These are phyloP conservation scores for Pagrus major DNA, from an alignment of 2,113 vertebrate genomes.

Conservation along the genomic window DNA sequence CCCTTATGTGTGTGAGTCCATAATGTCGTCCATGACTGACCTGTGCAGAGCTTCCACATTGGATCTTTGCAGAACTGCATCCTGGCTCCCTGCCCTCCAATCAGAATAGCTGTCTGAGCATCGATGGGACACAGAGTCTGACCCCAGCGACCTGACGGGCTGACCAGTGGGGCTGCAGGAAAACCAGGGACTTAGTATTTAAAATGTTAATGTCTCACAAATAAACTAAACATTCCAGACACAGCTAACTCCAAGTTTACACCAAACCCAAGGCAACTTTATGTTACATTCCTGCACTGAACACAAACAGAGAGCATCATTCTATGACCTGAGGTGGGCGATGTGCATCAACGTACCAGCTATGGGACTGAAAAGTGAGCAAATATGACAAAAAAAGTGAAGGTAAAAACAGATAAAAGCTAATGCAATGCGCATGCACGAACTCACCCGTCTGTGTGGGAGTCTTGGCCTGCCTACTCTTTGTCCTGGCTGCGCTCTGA, in stretches of 20 bases:
- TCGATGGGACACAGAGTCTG: constrained; percentile 83
- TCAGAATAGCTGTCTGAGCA: constrained; percentile 83
- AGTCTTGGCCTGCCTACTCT: constrained; percentile 74
- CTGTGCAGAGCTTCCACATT: constrained; percentile 86
- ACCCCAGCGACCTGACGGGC: constrained; percentile 84
- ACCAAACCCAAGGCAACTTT: not conserved
- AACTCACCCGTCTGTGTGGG: constrained; percentile 71
- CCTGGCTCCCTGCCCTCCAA: constrained; percentile 83
- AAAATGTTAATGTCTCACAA: not conserved
- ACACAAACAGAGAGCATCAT: not conserved
- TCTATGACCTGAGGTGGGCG: constrained; percentile 24
- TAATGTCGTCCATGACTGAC: constrained; percentile 44
- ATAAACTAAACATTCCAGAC: not conserved
- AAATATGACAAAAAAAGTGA: not conserved
- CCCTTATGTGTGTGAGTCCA: not conserved
- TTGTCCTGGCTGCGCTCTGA: constrained; percentile 58
- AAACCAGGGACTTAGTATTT: not conserved
- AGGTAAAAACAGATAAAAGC: not conserved
- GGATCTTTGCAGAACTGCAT: constrained; percentile 86
- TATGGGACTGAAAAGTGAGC: not conserved
- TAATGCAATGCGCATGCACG: not conserved
- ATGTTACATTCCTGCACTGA: constrained; percentile 9
- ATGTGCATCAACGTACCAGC: not conserved
- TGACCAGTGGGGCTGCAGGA: constrained; percentile 52
- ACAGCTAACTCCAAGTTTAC: not conserved